Conservation (phyloP, 2,888 invertebrate species). For the Prosopocoilus inquinatus region DNA sequence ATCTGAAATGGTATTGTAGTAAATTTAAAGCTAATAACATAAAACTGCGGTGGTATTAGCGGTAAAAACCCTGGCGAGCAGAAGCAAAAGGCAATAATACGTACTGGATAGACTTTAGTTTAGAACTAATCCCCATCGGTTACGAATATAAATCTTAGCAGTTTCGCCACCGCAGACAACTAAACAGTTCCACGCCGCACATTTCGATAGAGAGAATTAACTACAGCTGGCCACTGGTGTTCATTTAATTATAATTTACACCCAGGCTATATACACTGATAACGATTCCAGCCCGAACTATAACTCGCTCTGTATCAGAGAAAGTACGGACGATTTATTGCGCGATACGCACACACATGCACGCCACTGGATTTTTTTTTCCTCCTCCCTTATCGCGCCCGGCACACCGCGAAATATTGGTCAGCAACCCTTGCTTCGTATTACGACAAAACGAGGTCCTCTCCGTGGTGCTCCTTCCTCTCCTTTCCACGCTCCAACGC, state of each 20-base stretch:
- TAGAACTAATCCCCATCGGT: slow-evolving; percentile 5
- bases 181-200: not conserved
- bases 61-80: not conserved
- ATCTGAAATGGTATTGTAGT: not conserved
- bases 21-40: not conserved
- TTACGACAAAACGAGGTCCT: not conserved
- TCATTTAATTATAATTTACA: too few relatives aligned
- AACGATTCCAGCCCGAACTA: too few relatives aligned
- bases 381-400: too few relatives aligned
- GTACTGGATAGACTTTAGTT: slow-evolving; percentile 3
- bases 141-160: not conserved
- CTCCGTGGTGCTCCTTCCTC: not conserved
- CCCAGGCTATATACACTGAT: too few relatives aligned
- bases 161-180: not conserved
- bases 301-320: too few relatives aligned
- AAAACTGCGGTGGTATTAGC: not conserved
- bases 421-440: too few relatives aligned
- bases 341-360: too few relatives aligned
- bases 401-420: too few relatives aligned
- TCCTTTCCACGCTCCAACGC: slow-evolving; percentile 5
- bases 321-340: too few relatives aligned
- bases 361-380: too few relatives aligned
- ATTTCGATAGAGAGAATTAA: too few relatives aligned
- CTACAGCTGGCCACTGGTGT: too few relatives aligned
- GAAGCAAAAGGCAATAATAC: not conserved